Evolutionary conservation across 2,797 vertebrate genomes (phyloP).

Genomic region (Mormyrus proboscirostris): DNA sequence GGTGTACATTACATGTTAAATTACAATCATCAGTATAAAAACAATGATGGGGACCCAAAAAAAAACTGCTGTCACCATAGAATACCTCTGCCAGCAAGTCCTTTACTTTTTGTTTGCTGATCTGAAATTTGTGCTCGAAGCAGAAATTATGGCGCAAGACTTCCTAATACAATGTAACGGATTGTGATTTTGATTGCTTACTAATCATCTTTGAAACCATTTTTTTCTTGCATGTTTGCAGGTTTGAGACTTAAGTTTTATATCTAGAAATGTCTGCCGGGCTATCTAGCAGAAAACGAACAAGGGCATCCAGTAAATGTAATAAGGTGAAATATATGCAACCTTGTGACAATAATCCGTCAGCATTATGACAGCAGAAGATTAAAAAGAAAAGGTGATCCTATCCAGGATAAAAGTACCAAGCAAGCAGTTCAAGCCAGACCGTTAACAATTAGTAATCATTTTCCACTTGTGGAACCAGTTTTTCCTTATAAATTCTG

Average conservation of each 20-base stretch:
- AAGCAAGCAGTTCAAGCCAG: not conserved
- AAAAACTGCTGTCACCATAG: not conserved
- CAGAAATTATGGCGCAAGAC: not conserved
- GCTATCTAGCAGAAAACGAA: not conserved
- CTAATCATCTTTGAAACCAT: not conserved
- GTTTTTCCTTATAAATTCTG: not conserved
- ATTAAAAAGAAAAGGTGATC: not conserved
- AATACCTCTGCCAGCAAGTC: not conserved
- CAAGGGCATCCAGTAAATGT: not conserved
- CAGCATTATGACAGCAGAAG: not conserved
- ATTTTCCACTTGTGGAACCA: conserved; percentile 10
- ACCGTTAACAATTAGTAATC: conserved; percentile 2
- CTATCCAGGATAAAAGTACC: not conserved
- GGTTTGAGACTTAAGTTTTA: not conserved
- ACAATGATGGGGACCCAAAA: not conserved
- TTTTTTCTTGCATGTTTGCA: not conserved
- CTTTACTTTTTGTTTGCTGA: not conserved
- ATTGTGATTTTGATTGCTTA: not conserved
- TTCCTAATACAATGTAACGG: not conserved
- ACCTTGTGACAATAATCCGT: not conserved
- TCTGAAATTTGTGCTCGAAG: not conserved
- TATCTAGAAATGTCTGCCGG: not conserved
- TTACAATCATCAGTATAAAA: not conserved
- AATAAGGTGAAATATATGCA: not conserved
- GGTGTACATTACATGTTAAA: not conserved